Base-by-base conservation (phyloP, 2,888 invertebrate species). In the Parasteatoda lunata region DNA sequence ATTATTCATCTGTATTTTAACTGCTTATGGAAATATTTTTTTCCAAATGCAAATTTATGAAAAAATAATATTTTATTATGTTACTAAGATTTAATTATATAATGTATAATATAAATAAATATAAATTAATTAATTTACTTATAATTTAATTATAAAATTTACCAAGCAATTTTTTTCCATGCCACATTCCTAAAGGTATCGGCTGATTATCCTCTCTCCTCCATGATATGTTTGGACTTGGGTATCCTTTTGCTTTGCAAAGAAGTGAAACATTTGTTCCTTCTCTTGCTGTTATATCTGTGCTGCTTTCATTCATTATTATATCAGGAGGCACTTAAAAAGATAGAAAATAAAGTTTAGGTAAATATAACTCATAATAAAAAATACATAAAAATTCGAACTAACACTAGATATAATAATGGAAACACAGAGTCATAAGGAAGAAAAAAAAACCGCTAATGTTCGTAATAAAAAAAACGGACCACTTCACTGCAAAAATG, bases 151-250 rank as follows among this genome's bases (percentile, higher is more conserved):
- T 59, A 59, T 3, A 13, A 13, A 30, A 9, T 15, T 70, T 86
- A 79, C 88, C 87, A 59, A 88, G 75, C 30, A 87, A 68, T 82
- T 90, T 90, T 52, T 89, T 89, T 45, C 90, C 89, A 93, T 95
- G 96, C 92, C 96, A 95, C 89, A 95, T 94, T 91, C 97, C 96
- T 65, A 97, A 94, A 52, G 95, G 94, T 91, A 97, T 97, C 88
- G 95, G 95, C 92, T 96, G 96, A 47, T 96, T 96, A 91, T 97
- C 97, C 91, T 97, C 97, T 77, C 97, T 93, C 89, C 96, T 94
- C 98, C 98, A 98, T 94, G 96, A 97, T 90, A 98, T 96, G 92
- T 95, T 96, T 11, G 98, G 98, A 48, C 95, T 94, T 0, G 98
- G 98, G 91, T 97, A 96, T 70, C 98, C 98, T 79, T 95, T 96